Evolutionary conservation across 2,888 invertebrate species (phyloP).

Genomic region (Stenoptilia bipunctidactyla): DNA sequence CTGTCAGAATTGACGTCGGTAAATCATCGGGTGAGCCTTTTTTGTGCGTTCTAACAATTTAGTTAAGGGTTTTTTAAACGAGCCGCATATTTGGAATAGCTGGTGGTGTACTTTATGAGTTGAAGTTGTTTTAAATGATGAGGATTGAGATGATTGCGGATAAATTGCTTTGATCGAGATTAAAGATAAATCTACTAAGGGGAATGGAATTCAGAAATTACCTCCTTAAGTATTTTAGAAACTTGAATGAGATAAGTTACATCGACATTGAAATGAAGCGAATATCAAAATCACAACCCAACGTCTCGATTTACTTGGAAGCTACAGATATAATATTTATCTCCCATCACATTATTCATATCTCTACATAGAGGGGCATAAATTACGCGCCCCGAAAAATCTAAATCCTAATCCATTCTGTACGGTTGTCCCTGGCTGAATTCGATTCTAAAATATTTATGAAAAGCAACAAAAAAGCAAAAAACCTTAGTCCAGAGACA

Average conservation of each 20-base stretch:
- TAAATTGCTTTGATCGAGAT: neutral
- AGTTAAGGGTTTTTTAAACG: conserved; percentile 66
- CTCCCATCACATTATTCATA: conserved; percentile 61
- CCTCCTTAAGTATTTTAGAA: no score
- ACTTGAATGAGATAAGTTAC: no score
- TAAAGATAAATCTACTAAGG: no score
- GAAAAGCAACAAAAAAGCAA: conserved; percentile 56
- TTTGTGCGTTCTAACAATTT: conserved; percentile 61
- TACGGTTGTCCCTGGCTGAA: conserved; percentile 62
- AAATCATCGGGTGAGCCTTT: conserved; percentile 61
- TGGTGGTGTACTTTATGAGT: conserved; percentile 52
- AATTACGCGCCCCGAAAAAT: conserved; percentile 67
- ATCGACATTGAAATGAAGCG: no score
- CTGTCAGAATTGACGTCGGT: conserved; percentile 67
- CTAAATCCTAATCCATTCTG: conserved; percentile 69
- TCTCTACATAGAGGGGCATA: conserved; percentile 64
- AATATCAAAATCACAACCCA: conserved; percentile 1
- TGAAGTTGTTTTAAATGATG: conserved; percentile 20
- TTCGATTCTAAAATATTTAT: conserved; percentile 70
- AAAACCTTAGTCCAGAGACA: conserved; percentile 49
- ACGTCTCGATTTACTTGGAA: conserved; percentile 18
- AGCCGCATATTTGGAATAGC: conserved; percentile 57
- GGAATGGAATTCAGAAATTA: no score
- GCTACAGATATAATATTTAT: conserved; percentile 42
- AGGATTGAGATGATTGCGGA: neutral